Evolutionary conservation across 2,797 vertebrate genomes (phyloP).

Genomic region (Hippocampus kuda): DNA sequence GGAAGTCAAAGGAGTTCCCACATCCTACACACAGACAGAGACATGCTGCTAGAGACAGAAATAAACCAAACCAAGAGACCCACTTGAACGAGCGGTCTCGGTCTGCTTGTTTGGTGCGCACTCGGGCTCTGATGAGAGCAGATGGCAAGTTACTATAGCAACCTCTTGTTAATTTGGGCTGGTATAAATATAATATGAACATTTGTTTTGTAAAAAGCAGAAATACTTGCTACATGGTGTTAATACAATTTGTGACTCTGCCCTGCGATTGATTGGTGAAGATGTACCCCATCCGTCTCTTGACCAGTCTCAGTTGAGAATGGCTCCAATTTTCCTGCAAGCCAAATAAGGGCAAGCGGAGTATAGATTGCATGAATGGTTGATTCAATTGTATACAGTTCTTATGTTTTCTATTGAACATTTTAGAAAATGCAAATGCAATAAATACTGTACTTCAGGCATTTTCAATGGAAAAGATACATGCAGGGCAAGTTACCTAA

Average conservation of each 20-base stretch:
- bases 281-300: not conserved
- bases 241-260: not conserved
- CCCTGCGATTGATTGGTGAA: too few species aligned
- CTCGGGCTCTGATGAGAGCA: not conserved
- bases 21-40: too few species aligned
- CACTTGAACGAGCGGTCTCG: not conserved
- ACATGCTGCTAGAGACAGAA: not conserved
- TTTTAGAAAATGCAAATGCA: not conserved
- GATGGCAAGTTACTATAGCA: not conserved
- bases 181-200: not conserved
- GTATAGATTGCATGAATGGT: not conserved
- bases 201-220: not conserved
- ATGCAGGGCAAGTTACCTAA: not conserved
- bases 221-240: not conserved
- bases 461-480: not conserved
- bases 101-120: not conserved
- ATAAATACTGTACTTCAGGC: not conserved
- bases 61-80: not conserved
- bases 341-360: too few species aligned
- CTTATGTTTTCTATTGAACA: not conserved
- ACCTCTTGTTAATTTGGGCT: not conserved
- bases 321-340: not conserved
- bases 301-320: not conserved
- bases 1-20: not conserved
- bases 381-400: not conserved